Percentiles rank a stretch among this genome's conserved stretches.
Conservation (phyloP, 2,113 vertebrate genomes). For the Nanger granti region DNA sequence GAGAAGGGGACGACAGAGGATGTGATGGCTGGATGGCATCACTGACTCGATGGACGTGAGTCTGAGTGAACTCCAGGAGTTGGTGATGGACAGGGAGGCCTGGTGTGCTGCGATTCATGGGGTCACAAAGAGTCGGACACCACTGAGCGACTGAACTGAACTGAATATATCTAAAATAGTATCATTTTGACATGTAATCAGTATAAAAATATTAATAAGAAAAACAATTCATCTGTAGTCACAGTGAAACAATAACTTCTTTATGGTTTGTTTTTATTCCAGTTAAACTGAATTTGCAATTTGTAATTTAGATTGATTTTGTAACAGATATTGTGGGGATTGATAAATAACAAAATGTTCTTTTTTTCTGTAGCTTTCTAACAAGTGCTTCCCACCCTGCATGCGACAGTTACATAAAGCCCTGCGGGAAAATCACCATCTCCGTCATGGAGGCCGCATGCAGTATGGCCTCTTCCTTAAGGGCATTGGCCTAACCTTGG, state of each 20-base stretch:
- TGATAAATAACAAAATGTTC: background rate
- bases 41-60: fast-evolving
- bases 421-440: slow-evolving; percentile 92
- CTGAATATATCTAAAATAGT: background rate
- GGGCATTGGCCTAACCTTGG: slow-evolving; percentile 93
- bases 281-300: background rate
- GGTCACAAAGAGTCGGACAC: no score
- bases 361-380: slow-evolving; percentile 82
- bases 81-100: no score
- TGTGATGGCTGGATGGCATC: no score
- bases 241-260: background rate
- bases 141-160: no score
- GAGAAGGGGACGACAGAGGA: fast-evolving
- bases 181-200: background rate
- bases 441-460: slow-evolving; percentile 95
- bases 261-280: slow-evolving; percentile 45
- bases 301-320: background rate
- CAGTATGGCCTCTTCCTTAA: slow-evolving; percentile 98
- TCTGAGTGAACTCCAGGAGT: no score
- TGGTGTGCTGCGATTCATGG: no score
- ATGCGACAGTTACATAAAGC: slow-evolving; percentile 94
- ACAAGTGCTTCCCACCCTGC: slow-evolving; percentile 92
- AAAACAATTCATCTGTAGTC: background rate
- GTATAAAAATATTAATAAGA: slow-evolving; percentile 1
- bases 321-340: background rate